These are phyloP conservation scores for Tylochromis polylepis DNA, from an alignment of 2,113 vertebrate species.

Conservation along the genomic window DNA sequence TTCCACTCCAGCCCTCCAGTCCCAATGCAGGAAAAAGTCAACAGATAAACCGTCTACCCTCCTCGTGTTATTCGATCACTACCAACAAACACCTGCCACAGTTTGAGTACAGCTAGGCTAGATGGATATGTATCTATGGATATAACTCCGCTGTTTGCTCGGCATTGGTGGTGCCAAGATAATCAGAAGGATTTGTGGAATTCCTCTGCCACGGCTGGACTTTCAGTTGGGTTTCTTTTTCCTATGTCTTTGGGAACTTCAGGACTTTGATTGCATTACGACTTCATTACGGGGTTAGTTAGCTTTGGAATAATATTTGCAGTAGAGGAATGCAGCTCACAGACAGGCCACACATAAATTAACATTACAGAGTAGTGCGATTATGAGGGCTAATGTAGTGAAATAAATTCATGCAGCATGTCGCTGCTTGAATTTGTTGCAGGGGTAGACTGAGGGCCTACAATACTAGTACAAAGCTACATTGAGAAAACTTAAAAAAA, in stretches of 20 bases:
- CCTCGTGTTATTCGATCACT: constrained; percentile 50
- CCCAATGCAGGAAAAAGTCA: constrained; percentile 9
- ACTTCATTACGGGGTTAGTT: constrained; percentile 60
- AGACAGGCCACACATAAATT: constrained; percentile 49
- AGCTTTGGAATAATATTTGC: constrained; percentile 61
- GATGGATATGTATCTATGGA: constrained; percentile 53
- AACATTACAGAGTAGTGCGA: constrained; percentile 20
- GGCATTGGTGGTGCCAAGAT: constrained; percentile 57
- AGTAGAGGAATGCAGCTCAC: constrained; percentile 44
- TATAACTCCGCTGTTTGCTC: constrained; percentile 39
- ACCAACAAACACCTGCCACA: constrained; percentile 50
- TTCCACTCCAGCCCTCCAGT: constrained; percentile 11
- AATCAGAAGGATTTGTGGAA: constrained; percentile 58
- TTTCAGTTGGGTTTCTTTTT: constrained; percentile 10
- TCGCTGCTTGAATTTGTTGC: background rate
- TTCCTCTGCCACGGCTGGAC: constrained; percentile 36
- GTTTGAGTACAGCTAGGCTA: constrained; percentile 28
- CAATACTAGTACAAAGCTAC: background rate
- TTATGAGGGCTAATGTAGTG: constrained; percentile 45
- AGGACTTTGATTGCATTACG: constrained; percentile 51
- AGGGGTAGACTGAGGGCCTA: background rate
- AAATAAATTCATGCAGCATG: constrained; percentile 27
- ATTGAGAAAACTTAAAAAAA: background rate
- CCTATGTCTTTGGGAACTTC: constrained; percentile 26
- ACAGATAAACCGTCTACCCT: constrained; percentile 41